Evolutionary conservation across 2,888 invertebrate species (phyloP), one percentile per base, ranked within the genome.

Genomic region (Synergus japonicus): DNA sequence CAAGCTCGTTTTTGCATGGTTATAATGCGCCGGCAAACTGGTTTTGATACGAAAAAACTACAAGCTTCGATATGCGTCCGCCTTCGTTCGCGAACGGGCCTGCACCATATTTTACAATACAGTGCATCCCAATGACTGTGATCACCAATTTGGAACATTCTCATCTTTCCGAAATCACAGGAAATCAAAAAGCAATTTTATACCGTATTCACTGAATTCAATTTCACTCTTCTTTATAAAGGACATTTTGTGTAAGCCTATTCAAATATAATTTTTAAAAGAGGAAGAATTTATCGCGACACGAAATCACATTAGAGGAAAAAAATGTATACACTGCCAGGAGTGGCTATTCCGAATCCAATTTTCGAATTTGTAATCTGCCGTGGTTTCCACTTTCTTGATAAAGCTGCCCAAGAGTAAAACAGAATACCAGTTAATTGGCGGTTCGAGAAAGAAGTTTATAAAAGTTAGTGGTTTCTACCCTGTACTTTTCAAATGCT

Each of bases 401-500:
- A 69, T 49, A 46, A 69, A 69, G 13, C 69, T 49, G 49, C 69
- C 49, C 49, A 15, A 49, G 46, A 46, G 67, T 69, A 69, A 69
- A 46, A 69, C 46, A 69, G 69, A 69, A 69, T 69, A 69, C 29
- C 69, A 69, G 69, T 49, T 69, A 69, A 69, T 69, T 69, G 46
- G 29, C 49, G 15, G 69, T 69, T 69, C 49, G 69, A 69, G 69
- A 69, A 69, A 49, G 46, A 69, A 69, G 69, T 69, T 69, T 49
- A 46, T 49, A 69, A 49, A 69, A 69, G 69, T 69, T 69, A 69
- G 66, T 43, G 66, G 69, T 49, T 69, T 49, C 29, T 22, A 29
- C 49, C 29, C 46, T 46, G 69, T 22, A 69, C 69, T 69, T 49
- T 69, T 49, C 69, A 44, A 46, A 49, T 69, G 69, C 29, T 54